Evolutionary conservation across 2,888 invertebrate species (phyloP).

Genomic region (Athalia rosae): DNA sequence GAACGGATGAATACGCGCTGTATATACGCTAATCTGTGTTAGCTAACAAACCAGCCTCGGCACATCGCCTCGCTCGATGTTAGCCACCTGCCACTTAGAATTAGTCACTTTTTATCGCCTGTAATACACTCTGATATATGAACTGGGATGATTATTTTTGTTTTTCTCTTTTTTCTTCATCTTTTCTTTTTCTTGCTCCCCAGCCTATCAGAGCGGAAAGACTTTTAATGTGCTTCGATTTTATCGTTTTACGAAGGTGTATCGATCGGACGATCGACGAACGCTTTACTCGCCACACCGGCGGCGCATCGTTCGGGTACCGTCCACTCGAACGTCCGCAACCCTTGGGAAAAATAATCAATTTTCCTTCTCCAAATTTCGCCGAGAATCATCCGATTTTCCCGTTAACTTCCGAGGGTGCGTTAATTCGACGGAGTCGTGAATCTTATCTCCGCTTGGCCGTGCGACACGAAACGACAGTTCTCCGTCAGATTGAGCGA

Average conservation of each 20-base stretch:
- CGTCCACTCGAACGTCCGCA: neutral
- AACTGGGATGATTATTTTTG: neutral
- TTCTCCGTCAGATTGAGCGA: neutral
- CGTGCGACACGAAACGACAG: conserved; percentile 3
- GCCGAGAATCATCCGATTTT: too few relatives aligned
- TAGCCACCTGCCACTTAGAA: conserved; percentile 25
- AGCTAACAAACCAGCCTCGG: conserved; percentile 10
- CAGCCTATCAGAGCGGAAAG: too few relatives aligned
- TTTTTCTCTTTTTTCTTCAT: too few relatives aligned
- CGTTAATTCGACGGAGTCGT: too few relatives aligned
- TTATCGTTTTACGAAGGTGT: too few relatives aligned
- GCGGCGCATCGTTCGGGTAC: conserved; percentile 16
- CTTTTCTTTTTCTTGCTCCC: neutral
- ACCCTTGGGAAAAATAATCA: neutral
- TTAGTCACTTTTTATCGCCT: conserved; percentile 14
- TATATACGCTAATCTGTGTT: conserved; percentile 28
- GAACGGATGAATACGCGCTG: neutral
- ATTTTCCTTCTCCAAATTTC: too few relatives aligned
- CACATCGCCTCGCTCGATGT: conserved; percentile 24
- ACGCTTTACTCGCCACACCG: conserved; percentile 4
- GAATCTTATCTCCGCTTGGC: neutral
- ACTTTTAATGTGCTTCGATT: too few relatives aligned
- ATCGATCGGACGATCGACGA: conserved; percentile 4
- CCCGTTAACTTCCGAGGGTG: too few relatives aligned
- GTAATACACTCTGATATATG: neutral